Conservation (phyloP, 2,113 vertebrate species). For the Sterna hirundo region DNA sequence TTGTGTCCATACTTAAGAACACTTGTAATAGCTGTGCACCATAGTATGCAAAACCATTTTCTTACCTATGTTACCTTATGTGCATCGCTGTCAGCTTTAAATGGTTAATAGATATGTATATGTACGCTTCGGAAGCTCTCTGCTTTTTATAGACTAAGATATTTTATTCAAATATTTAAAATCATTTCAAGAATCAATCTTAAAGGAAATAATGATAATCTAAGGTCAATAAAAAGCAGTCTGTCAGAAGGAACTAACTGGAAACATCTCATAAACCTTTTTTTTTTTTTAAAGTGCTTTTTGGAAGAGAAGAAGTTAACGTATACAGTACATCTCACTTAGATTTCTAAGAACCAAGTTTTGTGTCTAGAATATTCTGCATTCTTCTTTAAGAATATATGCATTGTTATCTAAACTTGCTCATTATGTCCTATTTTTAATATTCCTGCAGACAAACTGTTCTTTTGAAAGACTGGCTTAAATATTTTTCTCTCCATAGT, state of each 20-base stretch:
- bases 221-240: neutral
- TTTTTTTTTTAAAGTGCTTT: neutral
- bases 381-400: neutral
- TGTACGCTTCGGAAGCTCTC: neutral
- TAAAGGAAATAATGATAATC: neutral
- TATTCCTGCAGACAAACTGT: constrained; percentile 22
- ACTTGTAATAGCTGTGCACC: constrained; percentile 41
- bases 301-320: neutral
- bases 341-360: neutral
- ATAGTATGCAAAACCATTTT: constrained; percentile 41
- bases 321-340: neutral
- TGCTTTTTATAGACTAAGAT: neutral
- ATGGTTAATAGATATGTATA: neutral
- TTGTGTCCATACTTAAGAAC: constrained; percentile 41
- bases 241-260: neutral
- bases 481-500: neutral
- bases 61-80: neutral
- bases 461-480: neutral
- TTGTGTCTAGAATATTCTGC: neutral
- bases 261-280: neutral
- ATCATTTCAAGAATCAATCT: neutral
- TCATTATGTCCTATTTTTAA: neutral
- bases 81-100: neutral
- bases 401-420: neutral
- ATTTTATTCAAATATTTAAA: neutral